Evolutionary conservation across 1,140 invertebrate genomes (phyloP).

Genomic region (Anastrepha ludens): DNA sequence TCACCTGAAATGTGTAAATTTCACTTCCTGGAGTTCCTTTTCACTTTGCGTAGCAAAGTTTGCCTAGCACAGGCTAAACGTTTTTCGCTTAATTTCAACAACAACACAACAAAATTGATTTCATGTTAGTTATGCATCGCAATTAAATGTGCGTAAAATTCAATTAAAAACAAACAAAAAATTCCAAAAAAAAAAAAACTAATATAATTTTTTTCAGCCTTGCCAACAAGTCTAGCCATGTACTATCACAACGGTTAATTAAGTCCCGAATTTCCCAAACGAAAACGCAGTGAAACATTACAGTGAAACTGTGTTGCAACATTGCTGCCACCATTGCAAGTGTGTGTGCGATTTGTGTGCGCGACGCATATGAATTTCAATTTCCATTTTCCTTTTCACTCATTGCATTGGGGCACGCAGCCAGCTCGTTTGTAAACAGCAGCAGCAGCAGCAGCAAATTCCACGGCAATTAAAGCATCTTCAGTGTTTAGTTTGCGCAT

Average conservation of each 20-base stretch:
- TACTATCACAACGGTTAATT: not conserved
- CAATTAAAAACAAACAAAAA: slow-evolving; percentile 43
- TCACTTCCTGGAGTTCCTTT: no score
- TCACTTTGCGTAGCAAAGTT: no score
- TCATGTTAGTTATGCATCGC: slow-evolving; percentile 6
- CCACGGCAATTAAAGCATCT: slow-evolving; percentile 45
- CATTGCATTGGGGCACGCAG: slow-evolving; percentile 32
- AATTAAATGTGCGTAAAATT: slow-evolving; percentile 49
- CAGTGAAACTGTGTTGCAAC: not conserved
- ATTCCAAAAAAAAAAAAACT: not conserved
- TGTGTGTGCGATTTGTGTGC: not conserved
- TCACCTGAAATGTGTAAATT: no score
- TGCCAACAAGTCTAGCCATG: not conserved
- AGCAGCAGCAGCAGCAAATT: slow-evolving; percentile 4
- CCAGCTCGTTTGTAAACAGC: slow-evolving; percentile 35
- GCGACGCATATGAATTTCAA: slow-evolving; percentile 37
- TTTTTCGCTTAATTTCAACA: no score
- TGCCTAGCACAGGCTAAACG: no score
- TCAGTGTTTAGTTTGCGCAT: slow-evolving; percentile 3
- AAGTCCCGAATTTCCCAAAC: slow-evolving; percentile 48
- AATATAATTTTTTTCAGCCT: no score
- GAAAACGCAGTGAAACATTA: slow-evolving; percentile 15
- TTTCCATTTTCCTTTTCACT: slow-evolving; percentile 44
- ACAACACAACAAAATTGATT: not conserved
- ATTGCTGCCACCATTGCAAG: not conserved